These are phyloP conservation scores for Panonychus citri DNA, from an alignment of 1,140 invertebrate species.

Conservation along the genomic window DNA sequence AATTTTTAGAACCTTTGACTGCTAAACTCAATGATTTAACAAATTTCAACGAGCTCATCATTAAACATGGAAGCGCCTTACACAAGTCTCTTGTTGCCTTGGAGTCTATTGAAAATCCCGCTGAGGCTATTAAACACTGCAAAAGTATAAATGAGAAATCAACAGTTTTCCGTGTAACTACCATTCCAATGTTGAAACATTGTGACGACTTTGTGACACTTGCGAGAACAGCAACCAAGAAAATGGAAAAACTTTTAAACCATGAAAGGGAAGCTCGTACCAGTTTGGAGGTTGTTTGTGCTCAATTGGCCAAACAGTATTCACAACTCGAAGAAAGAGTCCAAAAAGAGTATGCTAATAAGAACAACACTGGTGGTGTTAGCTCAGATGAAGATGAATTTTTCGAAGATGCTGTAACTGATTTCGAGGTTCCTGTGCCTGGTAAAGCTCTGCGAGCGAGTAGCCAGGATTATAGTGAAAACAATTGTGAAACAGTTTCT, in stretches of 20 bases:
- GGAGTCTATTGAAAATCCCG: conserved; percentile 37
- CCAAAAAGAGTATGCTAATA: conserved; percentile 23
- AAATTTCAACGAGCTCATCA: conserved; percentile 73
- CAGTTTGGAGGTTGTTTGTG: too few species aligned
- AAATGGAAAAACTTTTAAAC: too few species aligned
- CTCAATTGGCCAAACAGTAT: conserved; percentile 86
- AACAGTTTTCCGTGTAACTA: conserved; percentile 78
- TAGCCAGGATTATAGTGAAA: conserved; percentile 7
- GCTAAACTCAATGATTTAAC: conserved; percentile 57
- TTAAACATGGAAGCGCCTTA: too few species aligned
- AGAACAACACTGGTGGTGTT: conserved; percentile 3
- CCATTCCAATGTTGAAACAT: too few species aligned
- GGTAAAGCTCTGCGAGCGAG: conserved; percentile 18
- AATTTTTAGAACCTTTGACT: conserved; percentile 34
- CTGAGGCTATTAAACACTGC: conserved; percentile 33
- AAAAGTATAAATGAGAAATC: conserved; percentile 69
- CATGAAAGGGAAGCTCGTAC: too few species aligned
- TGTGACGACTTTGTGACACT: too few species aligned
- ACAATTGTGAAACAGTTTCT: too few species aligned
- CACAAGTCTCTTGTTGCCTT: conserved; percentile 62
- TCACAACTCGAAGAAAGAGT: conserved; percentile 60
- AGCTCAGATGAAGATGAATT: conserved; percentile 56
- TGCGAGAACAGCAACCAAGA: too few species aligned
- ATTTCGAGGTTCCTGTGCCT: too few species aligned
- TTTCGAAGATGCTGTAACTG: too few species aligned